Evolutionary conservation across 1,140 invertebrate genomes (phyloP).

Genomic region (Drosophila pruinosa): DNA sequence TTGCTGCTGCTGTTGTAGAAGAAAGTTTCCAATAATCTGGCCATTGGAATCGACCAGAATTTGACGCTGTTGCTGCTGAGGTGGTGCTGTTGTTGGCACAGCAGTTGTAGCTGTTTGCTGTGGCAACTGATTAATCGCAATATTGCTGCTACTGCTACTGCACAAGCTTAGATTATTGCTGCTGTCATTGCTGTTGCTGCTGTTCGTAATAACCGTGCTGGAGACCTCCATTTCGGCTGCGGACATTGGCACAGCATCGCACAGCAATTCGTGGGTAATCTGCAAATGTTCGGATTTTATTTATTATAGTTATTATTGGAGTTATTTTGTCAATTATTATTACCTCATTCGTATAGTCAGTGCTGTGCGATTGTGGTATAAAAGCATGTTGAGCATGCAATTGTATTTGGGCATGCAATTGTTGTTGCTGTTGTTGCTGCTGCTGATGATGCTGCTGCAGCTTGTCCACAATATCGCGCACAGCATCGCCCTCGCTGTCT

Average conservation of each 20-base stretch:
- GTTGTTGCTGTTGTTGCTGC: slow-evolving; percentile 56
- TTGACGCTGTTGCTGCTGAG: slow-evolving; percentile 60
- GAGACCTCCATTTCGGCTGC: slow-evolving; percentile 80
- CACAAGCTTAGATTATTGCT: slow-evolving; percentile 69
- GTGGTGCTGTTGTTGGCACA: slow-evolving; percentile 32
- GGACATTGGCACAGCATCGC: slow-evolving; percentile 78
- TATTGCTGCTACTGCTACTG: slow-evolving; percentile 61
- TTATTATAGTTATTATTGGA: not conserved
- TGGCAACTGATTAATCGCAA: slow-evolving; percentile 57
- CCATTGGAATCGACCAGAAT: slow-evolving; percentile 78
- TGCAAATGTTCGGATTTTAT: not conserved
- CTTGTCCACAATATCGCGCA: slow-evolving; percentile 73
- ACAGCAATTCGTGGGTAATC: slow-evolving; percentile 60
- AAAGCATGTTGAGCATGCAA: slow-evolving; percentile 66
- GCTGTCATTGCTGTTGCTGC: slow-evolving; percentile 81
- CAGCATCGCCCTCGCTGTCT: slow-evolving; percentile 60
- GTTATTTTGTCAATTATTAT: not conserved
- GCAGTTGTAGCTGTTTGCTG: slow-evolving; percentile 39
- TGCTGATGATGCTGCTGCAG: slow-evolving; percentile 72
- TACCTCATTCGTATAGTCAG: slow-evolving; percentile 63
- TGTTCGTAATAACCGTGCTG: slow-evolving; percentile 80
- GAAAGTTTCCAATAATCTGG: slow-evolving; percentile 79
- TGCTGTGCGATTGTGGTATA: slow-evolving; percentile 57
- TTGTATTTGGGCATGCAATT: slow-evolving; percentile 52
- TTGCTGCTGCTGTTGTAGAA: slow-evolving; percentile 64